Percentiles rank a stretch among this genome's conserved stretches.
These are phyloP conservation scores for Olivierus martensii DNA, from an alignment of 1,140 invertebrate species.

Conservation along the genomic window DNA sequence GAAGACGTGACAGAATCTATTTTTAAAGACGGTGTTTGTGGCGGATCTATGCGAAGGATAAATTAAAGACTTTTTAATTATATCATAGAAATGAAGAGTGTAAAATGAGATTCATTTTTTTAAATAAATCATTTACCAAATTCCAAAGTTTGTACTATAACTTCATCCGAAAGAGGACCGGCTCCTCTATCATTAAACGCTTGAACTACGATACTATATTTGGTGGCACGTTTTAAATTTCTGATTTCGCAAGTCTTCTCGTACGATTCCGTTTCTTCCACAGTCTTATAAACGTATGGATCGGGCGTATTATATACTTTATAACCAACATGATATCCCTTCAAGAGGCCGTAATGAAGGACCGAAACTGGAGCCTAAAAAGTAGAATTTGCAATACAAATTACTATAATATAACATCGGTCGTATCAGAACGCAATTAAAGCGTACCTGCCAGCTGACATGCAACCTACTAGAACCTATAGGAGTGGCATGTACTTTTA, in stretches of 20 bases:
- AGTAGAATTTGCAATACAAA: too few species aligned
- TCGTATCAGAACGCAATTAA: too few species aligned
- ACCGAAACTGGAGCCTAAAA: conserved; percentile 5
- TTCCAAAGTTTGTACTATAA: conserved; percentile 51
- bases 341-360: conserved; percentile 19
- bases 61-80: too few species aligned
- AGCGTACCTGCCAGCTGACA: conserved; percentile 16
- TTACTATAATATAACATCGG: too few species aligned
- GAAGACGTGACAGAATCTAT: not conserved
- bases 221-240: conserved; percentile 25
- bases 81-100: too few species aligned
- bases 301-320: conserved; percentile 27
- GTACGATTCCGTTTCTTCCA: conserved; percentile 9
- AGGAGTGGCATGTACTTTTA: conserved; percentile 8
- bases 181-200: conserved; percentile 33
- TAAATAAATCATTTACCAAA: too few species aligned
- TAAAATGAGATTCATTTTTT: too few species aligned
- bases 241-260: conserved; percentile 12
- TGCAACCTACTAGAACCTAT: conserved; percentile 18
- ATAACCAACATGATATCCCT: conserved; percentile 36
- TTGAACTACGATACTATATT: conserved; percentile 30
- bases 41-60: conserved; percentile 4
- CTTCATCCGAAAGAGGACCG: conserved; percentile 60
- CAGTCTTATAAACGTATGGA: conserved; percentile 24
- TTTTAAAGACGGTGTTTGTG: conserved; percentile 6